These are phyloP conservation scores for Tachina grossa DNA, from an alignment of 2,888 invertebrate species.

Conservation along the genomic window DNA sequence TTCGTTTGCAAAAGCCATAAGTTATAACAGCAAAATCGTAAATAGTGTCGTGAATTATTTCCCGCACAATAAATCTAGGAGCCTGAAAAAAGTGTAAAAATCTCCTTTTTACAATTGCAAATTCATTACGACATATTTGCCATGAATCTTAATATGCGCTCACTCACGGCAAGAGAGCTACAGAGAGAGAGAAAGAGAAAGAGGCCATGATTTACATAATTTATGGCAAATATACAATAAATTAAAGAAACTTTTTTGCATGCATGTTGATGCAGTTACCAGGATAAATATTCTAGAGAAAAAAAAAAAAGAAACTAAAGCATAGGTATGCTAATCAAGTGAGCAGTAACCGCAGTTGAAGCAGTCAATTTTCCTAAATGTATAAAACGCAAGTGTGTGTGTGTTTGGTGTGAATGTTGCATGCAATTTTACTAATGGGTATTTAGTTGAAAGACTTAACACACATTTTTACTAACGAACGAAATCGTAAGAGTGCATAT, in stretches of 20 bases:
- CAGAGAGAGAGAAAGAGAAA: conserved; percentile 75
- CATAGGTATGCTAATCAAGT: conserved; percentile 67
- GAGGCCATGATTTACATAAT: conserved; percentile 78
- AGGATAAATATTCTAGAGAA: conserved; percentile 16
- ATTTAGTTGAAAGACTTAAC: conserved; percentile 65
- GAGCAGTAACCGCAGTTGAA: conserved; percentile 32
- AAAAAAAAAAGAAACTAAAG: conserved; percentile 13
- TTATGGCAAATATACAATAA: conserved; percentile 78
- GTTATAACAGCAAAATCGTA: conserved; percentile 64
- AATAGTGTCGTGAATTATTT: conserved; percentile 73
- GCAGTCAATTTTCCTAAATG: conserved; percentile 21
- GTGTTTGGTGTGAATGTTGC: conserved; percentile 45
- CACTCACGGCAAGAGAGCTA: conserved; percentile 69
- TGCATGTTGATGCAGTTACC: conserved; percentile 23
- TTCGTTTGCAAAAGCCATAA: conserved; percentile 56
- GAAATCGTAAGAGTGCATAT: background rate
- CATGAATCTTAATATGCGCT: conserved; percentile 55
- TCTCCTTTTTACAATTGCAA: conserved; percentile 25
- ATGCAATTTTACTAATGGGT: conserved; percentile 68
- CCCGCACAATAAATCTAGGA: conserved; percentile 73
- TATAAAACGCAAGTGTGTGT: background rate
- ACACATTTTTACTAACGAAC: conserved; percentile 26
- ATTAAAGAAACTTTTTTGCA: conserved; percentile 73
- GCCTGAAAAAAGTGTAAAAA: conserved; percentile 28
- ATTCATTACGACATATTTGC: conserved; percentile 71